These are phyloP conservation scores for Margaritifera margaritifera DNA, from an alignment of 2,888 invertebrate species.

Conservation along the genomic window DNA sequence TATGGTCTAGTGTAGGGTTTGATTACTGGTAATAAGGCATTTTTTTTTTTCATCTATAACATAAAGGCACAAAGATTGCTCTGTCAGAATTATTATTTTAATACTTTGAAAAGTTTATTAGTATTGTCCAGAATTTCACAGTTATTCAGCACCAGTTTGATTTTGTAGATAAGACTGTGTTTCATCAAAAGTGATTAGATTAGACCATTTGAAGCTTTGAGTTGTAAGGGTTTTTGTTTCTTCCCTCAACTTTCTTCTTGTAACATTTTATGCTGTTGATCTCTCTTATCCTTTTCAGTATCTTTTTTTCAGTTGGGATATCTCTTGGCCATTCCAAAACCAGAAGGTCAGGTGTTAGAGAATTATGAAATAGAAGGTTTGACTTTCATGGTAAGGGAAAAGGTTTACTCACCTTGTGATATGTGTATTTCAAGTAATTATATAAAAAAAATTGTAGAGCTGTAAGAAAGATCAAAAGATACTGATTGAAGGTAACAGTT, in stretches of 20 bases:
- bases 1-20: too few species aligned
- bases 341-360: conserved; percentile 73
- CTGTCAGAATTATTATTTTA: too few species aligned
- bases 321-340: conserved; percentile 82
- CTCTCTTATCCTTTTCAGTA: neutral
- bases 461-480: too few species aligned
- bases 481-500: too few species aligned
- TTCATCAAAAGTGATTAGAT: neutral
- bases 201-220: neutral
- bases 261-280: neutral
- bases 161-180: too few species aligned
- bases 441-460: too few species aligned
- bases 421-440: neutral
- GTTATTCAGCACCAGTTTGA: too few species aligned
- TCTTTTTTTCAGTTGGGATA: conserved; percentile 77
- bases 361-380: conserved; percentile 80
- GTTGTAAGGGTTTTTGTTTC: neutral
- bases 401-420: neutral
- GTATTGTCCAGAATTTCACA: too few species aligned
- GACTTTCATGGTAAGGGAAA: conserved; percentile 80
- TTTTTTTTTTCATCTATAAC: too few species aligned
- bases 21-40: too few species aligned
- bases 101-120: too few species aligned
- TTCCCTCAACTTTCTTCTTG: neutral
- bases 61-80: too few species aligned